phyloP scores from a whole-genome alignment of 1,140 invertebrate genomes.

The Calliopsis andreniformis region DNA sequence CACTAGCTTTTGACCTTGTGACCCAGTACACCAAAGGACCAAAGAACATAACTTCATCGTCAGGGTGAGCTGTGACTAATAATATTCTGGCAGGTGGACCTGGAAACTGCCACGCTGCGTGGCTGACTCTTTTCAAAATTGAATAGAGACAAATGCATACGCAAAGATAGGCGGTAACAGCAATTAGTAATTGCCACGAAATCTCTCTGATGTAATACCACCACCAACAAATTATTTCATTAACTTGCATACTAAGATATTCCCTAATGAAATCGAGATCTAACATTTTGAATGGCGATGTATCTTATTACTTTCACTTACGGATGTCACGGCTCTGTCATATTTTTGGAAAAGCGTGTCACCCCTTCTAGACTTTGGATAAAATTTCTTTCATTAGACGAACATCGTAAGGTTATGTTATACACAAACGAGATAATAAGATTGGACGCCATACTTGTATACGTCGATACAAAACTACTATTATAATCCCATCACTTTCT shows the following conservation, averaged over 20 bases:
- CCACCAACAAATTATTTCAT: constrained; percentile 75
- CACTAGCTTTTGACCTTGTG: constrained; percentile 83
- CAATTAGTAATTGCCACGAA: constrained; percentile 76
- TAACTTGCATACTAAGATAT: constrained; percentile 62
- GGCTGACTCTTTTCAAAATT: constrained; percentile 74
- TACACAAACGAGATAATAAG: constrained; percentile 14
- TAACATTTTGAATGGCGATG: constrained; percentile 32
- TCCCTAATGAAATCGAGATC: constrained; percentile 49
- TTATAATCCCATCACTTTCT: not conserved
- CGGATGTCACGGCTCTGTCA: constrained; percentile 44
- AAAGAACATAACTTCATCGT: constrained; percentile 99
- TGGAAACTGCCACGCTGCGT: constrained; percentile 78
- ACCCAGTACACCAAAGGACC: constrained; percentile 92
- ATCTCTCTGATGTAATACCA: constrained; percentile 78
- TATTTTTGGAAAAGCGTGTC: constrained; percentile 24
- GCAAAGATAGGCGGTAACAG: constrained; percentile 72
- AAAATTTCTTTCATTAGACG: constrained; percentile 4
- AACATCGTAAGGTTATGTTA: constrained; percentile 47
- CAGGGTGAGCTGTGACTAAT: constrained; percentile 95
- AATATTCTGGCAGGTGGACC: constrained; percentile 84
- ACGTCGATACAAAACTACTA: constrained; percentile 16
- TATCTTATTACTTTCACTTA: constrained; percentile 18
- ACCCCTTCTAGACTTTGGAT: not conserved
- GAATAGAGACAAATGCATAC: constrained; percentile 75
- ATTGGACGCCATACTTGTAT: constrained; percentile 48